phyloP scores from a whole-genome alignment of 2,797 vertebrate species.

The Sarcoramphus papa region DNA sequence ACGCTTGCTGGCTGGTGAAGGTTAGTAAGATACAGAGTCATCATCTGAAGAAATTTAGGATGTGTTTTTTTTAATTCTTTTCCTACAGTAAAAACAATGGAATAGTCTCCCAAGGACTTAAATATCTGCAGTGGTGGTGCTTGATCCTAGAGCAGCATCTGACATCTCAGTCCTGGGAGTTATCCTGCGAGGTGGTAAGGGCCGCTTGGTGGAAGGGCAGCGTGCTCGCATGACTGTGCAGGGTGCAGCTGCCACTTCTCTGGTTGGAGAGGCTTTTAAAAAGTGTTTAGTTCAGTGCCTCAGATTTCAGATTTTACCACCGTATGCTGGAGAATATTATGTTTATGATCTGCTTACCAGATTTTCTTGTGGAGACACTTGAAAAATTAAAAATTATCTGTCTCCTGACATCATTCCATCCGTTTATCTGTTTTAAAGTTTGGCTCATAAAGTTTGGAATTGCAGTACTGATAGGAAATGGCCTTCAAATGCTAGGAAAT shows the following conservation, averaged over 20 bases:
- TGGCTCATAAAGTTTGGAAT: not conserved
- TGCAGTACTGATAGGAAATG: not conserved
- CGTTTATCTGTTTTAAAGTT: not conserved
- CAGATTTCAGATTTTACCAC: not conserved
- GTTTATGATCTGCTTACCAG: not conserved
- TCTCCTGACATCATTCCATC: not conserved
- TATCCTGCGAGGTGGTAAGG: not conserved
- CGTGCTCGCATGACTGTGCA: fast-evolving
- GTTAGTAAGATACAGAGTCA: not conserved
- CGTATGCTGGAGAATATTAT: not conserved
- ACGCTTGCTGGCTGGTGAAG: not conserved
- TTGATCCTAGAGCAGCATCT: not conserved
- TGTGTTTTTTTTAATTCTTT: not conserved
- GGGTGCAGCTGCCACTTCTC: not conserved
- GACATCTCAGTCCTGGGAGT: not conserved
- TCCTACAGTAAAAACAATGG: not conserved
- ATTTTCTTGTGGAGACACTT: not conserved
- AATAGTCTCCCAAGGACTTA: not conserved
- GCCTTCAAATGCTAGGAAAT: not conserved
- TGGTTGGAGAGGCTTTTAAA: not conserved
- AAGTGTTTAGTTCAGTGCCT: not conserved
- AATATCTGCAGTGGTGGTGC: not conserved
- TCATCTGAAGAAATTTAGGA: not conserved
- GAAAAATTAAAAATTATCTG: not conserved
- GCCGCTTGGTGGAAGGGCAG: not conserved